phyloP scores from a whole-genome alignment of 2,113 vertebrate species.

The Nannobrachium achirus region DNA sequence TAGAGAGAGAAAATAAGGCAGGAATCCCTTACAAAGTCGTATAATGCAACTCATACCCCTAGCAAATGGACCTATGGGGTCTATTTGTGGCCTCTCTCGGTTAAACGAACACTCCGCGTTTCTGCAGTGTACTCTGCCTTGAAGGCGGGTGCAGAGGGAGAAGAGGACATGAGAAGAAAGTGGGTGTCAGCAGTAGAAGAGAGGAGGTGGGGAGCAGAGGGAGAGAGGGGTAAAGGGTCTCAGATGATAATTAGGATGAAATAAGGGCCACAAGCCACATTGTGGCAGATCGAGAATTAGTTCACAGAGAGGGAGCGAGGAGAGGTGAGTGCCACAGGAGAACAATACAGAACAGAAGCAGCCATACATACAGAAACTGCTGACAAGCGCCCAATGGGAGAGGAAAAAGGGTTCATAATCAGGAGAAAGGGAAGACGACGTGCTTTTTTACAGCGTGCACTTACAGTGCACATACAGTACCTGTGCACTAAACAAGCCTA shows the following conservation, averaged over 20 bases:
- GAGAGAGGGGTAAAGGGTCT: neutral
- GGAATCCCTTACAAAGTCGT: neutral
- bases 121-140: neutral
- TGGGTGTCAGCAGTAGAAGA: conserved; percentile 1
- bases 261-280: neutral
- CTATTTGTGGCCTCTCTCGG: no score
- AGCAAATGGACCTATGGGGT: no score
- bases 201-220: neutral
- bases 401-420: conserved; percentile 7
- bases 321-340: neutral
- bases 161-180: conserved; percentile 7
- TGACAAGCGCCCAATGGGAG: conserved; percentile 4
- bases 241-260: conserved; percentile 17
- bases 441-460: neutral
- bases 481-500: no score
- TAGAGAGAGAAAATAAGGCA: neutral
- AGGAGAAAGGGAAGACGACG: neutral
- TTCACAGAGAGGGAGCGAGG: neutral
- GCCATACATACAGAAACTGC: conserved; percentile 2
- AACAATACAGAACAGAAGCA: neutral
- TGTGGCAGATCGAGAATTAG: neutral
- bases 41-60: neutral
- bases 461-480: no score
- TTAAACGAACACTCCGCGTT: no score
- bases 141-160: neutral